These are phyloP conservation scores for Apteryx mantelli DNA, from an alignment of 2,113 vertebrate species.

Conservation along the genomic window DNA sequence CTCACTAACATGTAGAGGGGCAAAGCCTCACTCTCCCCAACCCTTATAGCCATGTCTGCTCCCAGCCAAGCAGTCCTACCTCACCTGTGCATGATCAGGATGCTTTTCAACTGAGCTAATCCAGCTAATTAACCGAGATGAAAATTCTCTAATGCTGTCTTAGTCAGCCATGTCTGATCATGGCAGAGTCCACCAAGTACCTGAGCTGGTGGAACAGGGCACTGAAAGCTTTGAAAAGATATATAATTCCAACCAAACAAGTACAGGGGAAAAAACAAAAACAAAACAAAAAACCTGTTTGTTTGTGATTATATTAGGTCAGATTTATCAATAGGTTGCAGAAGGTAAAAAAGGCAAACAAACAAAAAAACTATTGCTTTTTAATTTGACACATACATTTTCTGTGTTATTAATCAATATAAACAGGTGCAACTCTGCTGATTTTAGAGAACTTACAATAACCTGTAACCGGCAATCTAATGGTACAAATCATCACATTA, in stretches of 20 bases:
- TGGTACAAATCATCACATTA: not conserved
- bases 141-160: not conserved
- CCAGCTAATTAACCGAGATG: not conserved
- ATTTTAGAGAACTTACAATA: not conserved
- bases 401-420: not conserved
- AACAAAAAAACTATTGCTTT: not conserved
- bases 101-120: not conserved
- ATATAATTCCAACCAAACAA: not conserved
- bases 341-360: not conserved
- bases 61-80: not conserved
- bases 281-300: no score
- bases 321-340: not conserved
- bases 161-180: not conserved
- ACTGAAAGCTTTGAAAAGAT: not conserved
- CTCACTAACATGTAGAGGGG: not conserved
- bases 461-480: not conserved
- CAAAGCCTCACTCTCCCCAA: not conserved
- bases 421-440: not conserved
- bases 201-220: not conserved
- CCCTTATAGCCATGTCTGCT: not conserved
- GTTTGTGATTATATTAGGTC: not conserved
- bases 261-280: not conserved
- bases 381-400: not conserved
- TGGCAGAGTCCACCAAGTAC: not conserved
- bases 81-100: not conserved